Evolutionary conservation across 1,140 invertebrate species (phyloP), one percentile per base, ranked within the genome.

Genomic region (Drosophila navojoa): DNA sequence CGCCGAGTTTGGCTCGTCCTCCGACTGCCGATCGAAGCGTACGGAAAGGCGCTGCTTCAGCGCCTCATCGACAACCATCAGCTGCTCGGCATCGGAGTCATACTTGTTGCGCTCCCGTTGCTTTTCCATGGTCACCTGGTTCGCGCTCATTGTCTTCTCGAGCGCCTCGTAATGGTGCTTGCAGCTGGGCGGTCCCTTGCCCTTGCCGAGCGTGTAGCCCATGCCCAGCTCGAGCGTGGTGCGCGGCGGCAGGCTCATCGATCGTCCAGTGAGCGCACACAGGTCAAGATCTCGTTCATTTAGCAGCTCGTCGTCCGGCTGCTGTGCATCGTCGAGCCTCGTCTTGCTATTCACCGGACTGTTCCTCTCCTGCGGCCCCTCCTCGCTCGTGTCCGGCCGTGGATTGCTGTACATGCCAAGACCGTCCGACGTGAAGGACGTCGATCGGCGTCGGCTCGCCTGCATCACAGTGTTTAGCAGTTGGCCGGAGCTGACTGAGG

Each of bases 371-470:
- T 7, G 52, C 6, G 2, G 15, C 11, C 10, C 25, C 32, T 10
- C 4, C 9, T 15, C 22, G 44, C 22, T 32, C n/a, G 4, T n/a
- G n/a, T 10, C 11, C 16, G 15, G n/a, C 13, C 19, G 7, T 1
- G 10, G 35, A 1, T 57, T 40, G 32, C 60, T 15, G 15, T 64
- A 71, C 38, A 54, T 55, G 6, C 45, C 25, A 19, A 75, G 5
- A 5, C 52, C 59, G 44, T 42, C 49, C 1, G 40, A 49, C 13
- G 73, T 45, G 22, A 76, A 69, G 45, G 81, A 85, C 49, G 72
- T 53, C 44, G 81, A 86, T 2, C 81, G 82, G 4, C 64, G 75
- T 0, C 71, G 71, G 45, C 29, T 86, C 15, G 81, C 75, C 42
- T 78, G 67, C 27, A 81, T 69, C 6, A 86, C 71, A 10, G 70